A percentile compares a stretch with the other conserved stretches of the same genome.
Evolutionary conservation across 1,140 invertebrate species (phyloP).

Genomic region (Caenorhabditis remanei): DNA sequence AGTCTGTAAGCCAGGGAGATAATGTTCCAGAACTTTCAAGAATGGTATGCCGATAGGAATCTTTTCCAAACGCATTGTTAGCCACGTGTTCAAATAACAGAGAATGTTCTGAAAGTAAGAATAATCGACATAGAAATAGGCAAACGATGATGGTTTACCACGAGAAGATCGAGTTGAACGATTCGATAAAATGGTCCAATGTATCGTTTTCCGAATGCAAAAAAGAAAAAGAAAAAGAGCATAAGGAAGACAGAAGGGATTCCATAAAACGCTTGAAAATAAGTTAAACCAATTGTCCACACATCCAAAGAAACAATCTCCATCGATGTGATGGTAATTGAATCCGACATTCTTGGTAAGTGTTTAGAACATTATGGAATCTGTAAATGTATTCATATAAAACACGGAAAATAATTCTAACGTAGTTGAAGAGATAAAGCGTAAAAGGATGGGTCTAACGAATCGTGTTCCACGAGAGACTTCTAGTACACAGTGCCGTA

Average conservation of each 20-base stretch:
- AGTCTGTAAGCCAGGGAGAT: background rate
- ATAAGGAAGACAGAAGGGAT: background rate
- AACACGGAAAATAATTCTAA: too few relatives aligned
- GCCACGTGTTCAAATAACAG: conserved; percentile 22
- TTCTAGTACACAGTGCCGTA: too few relatives aligned
- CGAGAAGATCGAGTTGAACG: background rate
- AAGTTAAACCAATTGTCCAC: background rate
- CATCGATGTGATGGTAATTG: background rate
- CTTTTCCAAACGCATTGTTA: background rate
- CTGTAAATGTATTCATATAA: too few relatives aligned
- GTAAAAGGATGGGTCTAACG: too few relatives aligned
- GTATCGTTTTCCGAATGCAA: background rate
- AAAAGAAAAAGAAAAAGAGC: background rate
- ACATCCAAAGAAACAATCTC: background rate
- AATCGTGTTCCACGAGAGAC: too few relatives aligned
- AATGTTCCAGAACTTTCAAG: background rate
- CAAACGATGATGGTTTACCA: background rate
- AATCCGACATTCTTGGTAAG: background rate
- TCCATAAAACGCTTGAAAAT: background rate
- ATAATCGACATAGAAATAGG: background rate
- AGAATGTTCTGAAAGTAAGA: background rate
- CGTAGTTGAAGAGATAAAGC: too few relatives aligned
- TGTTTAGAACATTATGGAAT: too few relatives aligned
- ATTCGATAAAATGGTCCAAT: background rate
- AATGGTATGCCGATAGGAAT: background rate